Evolutionary conservation across 2,797 vertebrate genomes (phyloP).

Genomic region (Pterois miles): DNA sequence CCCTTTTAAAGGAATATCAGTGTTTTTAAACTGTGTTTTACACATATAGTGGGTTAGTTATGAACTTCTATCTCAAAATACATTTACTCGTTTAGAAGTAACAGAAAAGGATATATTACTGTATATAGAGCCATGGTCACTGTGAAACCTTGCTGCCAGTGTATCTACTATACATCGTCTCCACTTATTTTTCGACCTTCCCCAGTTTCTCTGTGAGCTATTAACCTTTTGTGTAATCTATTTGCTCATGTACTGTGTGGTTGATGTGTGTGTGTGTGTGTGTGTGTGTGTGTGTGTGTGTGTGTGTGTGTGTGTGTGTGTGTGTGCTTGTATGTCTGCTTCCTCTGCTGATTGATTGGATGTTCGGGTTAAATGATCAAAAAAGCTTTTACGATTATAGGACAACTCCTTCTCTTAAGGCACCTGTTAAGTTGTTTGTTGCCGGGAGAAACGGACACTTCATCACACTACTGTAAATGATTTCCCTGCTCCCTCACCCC

Average conservation of each 20-base stretch:
- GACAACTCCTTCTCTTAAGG: conserved; percentile 67
- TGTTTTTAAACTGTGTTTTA: neutral
- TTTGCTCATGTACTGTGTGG: conserved; percentile 8
- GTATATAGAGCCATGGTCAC: neutral
- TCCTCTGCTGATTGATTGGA: conserved; percentile 70
- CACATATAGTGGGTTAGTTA: neutral
- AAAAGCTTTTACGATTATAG: conserved; percentile 78
- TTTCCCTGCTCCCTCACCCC: conserved; percentile 66
- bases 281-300: conserved; percentile 23
- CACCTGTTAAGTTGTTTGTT: conserved; percentile 73
- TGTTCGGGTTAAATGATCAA: conserved; percentile 74
- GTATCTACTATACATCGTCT: conserved; percentile 27
- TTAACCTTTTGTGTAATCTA: conserved; percentile 51
- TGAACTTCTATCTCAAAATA: conserved; percentile 1
- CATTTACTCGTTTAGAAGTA: neutral
- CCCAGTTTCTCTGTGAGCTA: conserved; percentile 37
- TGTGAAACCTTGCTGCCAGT: conserved; percentile 1
- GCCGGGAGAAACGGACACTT: conserved; percentile 67
- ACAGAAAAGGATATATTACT: neutral
- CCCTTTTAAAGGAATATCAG: conserved; percentile 12
- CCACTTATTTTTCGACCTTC: conserved; percentile 40
- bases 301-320: conserved; percentile 12
- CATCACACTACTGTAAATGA: conserved; percentile 68
- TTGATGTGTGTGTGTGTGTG: conserved; percentile 13
- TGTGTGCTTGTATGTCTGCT: conserved; percentile 35